These are phyloP conservation scores for Tetraneura akinire DNA, from an alignment of 1,140 invertebrate species.

Conservation along the genomic window DNA sequence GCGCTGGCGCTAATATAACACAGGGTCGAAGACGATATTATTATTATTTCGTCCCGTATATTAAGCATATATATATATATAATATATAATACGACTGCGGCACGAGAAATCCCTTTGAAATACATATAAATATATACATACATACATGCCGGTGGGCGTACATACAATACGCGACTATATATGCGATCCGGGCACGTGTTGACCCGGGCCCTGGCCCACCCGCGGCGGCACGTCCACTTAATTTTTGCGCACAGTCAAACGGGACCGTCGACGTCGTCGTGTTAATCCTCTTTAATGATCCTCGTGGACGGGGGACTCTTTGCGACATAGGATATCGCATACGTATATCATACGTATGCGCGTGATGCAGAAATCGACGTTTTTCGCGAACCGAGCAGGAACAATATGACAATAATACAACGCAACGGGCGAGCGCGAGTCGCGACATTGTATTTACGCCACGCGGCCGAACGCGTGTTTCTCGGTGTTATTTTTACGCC, in stretches of 20 bases:
- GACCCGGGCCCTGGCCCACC: constrained; percentile 7
- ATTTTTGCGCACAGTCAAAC: background rate
- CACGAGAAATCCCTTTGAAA: too few relatives aligned
- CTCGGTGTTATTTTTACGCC: background rate
- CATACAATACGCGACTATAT: too few relatives aligned
- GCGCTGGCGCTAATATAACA: constrained; percentile 30
- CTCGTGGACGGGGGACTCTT: too few relatives aligned
- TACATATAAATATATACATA: too few relatives aligned
- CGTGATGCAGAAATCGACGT: background rate
- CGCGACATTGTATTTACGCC: background rate
- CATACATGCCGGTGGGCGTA: too few relatives aligned
- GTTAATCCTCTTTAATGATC: constrained; percentile 23
- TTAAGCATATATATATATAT: too few relatives aligned
- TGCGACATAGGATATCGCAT: background rate
- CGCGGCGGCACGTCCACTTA: constrained; percentile 41
- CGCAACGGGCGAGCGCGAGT: too few relatives aligned
- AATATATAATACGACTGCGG: too few relatives aligned
- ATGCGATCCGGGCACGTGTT: constrained; percentile 38
- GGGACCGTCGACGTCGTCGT: too few relatives aligned
- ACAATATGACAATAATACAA: too few relatives aligned
- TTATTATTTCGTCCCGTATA: constrained; percentile 50
- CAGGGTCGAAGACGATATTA: background rate
- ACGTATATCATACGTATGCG: background rate
- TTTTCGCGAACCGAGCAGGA: background rate
- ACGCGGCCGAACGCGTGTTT: background rate